Evolutionary conservation across 2,888 invertebrate species (phyloP).

Genomic region (Drosophila siamana): DNA sequence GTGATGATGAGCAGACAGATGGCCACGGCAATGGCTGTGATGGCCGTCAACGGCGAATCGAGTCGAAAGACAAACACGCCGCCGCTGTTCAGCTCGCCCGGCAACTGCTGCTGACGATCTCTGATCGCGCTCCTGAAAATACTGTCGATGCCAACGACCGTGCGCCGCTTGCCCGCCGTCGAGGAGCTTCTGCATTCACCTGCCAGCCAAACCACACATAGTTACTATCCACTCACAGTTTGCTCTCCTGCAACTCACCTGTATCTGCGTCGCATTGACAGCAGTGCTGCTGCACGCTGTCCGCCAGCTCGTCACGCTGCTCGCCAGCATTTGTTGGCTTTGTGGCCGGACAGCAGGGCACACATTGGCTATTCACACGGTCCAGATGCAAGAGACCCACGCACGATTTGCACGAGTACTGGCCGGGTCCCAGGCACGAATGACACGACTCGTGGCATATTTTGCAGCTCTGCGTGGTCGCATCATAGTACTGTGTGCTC

Average conservation of each 20-base stretch:
- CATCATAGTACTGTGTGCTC: conserved; percentile 90
- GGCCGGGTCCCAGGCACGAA: conserved; percentile 89
- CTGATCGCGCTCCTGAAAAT: conserved; percentile 45
- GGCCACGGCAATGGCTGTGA: conserved; percentile 89
- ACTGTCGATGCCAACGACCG: conserved; percentile 82
- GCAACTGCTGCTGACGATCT: neutral
- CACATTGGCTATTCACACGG: conserved; percentile 91
- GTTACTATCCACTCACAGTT: neutral
- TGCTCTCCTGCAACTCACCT: conserved; percentile 25
- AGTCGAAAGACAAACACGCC: conserved; percentile 81
- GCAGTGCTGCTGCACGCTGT: conserved; percentile 30
- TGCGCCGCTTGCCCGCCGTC: conserved; percentile 91
- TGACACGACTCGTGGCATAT: conserved; percentile 89
- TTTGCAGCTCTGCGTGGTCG: conserved; percentile 89
- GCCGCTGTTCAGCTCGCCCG: conserved; percentile 47
- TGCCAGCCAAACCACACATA: conserved; percentile 70
- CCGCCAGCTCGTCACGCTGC: conserved; percentile 86
- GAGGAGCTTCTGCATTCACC: conserved; percentile 91
- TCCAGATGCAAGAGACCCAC: conserved; percentile 89
- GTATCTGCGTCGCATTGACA: conserved; percentile 65
- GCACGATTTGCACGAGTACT: conserved; percentile 89
- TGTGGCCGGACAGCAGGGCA: conserved; percentile 88
- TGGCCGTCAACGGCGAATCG: conserved; percentile 87
- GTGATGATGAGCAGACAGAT: conserved; percentile 90
- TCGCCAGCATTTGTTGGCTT: conserved; percentile 84